These are phyloP conservation scores for Sebastiscus albofasciatus DNA, from an alignment of 2,797 vertebrate genomes.

Conservation along the genomic window DNA sequence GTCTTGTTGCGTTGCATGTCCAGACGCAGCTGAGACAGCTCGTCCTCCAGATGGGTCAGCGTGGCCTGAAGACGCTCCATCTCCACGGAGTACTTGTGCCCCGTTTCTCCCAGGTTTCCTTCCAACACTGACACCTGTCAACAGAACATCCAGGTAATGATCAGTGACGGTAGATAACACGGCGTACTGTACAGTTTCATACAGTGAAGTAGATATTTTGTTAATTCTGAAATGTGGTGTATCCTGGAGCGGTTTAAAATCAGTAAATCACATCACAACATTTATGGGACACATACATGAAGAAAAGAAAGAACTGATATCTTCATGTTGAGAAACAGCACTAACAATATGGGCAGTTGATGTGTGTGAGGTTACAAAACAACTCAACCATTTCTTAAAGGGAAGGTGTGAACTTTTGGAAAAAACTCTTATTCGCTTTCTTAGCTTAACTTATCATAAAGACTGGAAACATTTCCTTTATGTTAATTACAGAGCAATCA, in stretches of 20 bases:
- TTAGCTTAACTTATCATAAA: no score
- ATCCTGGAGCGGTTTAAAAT: neutral
- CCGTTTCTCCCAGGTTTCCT: constrained; percentile 82
- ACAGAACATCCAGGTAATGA: neutral
- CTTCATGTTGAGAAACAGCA: neutral
- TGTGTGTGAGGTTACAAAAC: no score
- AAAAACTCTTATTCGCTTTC: no score
- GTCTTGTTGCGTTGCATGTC: constrained; percentile 87
- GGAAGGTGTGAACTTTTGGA: no score
- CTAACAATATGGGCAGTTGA: neutral
- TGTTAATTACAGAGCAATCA: no score
- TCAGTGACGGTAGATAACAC: neutral
- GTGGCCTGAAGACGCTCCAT: constrained; percentile 83
- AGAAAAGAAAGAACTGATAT: neutral
- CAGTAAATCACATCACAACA: neutral
- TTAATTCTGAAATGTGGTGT: neutral
- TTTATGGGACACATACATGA: neutral
- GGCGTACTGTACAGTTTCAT: neutral
- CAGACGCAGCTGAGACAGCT: constrained; percentile 83
- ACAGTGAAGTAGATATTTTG: neutral
- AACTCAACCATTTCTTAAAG: no score
- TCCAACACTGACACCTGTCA: constrained; percentile 77
- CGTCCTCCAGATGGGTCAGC: constrained; percentile 83
- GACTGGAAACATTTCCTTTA: no score
- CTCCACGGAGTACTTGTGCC: constrained; percentile 80